These are phyloP conservation scores for Micrasema longulum DNA, from an alignment of 1,140 invertebrate species.

Conservation along the genomic window DNA sequence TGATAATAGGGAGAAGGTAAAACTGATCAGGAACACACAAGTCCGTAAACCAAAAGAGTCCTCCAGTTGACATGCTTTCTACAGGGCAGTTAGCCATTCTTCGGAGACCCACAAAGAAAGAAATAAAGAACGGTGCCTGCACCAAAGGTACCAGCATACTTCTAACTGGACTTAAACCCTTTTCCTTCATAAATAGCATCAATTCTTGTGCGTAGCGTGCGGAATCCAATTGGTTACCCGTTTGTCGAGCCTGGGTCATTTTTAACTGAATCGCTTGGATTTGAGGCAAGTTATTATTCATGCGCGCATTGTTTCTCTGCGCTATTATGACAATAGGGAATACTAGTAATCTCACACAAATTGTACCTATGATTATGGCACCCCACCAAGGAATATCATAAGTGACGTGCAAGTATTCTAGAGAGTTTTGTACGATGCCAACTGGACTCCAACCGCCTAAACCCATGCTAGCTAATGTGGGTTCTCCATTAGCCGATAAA, in stretches of 20 bases:
- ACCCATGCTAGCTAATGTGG: conserved; percentile 82
- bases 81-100: conserved; percentile 89
- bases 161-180: conserved; percentile 84
- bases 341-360: conserved; percentile 77
- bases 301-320: conserved; percentile 81
- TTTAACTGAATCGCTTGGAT: conserved; percentile 83
- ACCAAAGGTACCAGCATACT: conserved; percentile 83
- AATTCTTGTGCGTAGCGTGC: conserved; percentile 80
- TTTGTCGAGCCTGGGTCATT: conserved; percentile 84
- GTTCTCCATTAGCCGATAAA: conserved; percentile 66
- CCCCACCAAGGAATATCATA: conserved; percentile 91
- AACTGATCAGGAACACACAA: conserved; percentile 91
- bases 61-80: conserved; percentile 89
- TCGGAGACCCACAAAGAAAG: conserved; percentile 88
- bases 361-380: conserved; percentile 83
- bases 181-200: conserved; percentile 83
- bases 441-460: conserved; percentile 82
- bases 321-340: conserved; percentile 87
- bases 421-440: conserved; percentile 81
- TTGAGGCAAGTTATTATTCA: conserved; percentile 86
- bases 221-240: conserved; percentile 84
- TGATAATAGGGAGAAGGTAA: conserved; percentile 88
- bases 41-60: conserved; percentile 93
- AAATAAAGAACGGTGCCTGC: conserved; percentile 92
- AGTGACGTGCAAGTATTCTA: conserved; percentile 86